Percentiles rank a stretch among this genome's conserved stretches.
Conservation (phyloP, 53 echinoderm and acorn worm species). For the Echinometra lucunter region DNA sequence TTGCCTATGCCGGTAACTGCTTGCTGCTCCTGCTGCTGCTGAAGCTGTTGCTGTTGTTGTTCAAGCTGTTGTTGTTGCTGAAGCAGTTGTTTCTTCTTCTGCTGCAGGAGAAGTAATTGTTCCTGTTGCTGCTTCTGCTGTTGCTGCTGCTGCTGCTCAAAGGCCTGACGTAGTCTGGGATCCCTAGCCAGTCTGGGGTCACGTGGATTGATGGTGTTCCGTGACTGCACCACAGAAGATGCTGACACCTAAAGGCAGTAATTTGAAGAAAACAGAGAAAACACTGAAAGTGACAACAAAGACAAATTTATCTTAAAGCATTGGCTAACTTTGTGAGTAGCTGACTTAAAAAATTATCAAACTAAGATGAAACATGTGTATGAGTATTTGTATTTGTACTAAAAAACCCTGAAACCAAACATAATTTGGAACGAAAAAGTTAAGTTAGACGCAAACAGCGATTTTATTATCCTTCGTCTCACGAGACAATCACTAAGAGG, state of each 20-base stretch:
- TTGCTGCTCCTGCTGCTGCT: constrained; percentile 50
- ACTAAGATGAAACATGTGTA: too few species aligned
- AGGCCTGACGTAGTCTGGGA: constrained; percentile 60
- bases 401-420: too few species aligned
- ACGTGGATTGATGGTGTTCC: constrained; percentile 57
- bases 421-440: too few species aligned
- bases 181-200: constrained; percentile 81
- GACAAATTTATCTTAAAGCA: too few species aligned
- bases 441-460: too few species aligned
- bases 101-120: constrained; percentile 72
- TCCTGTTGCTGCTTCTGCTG: constrained; percentile 75
- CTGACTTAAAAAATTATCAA: too few species aligned
- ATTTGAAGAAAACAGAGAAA: background rate
- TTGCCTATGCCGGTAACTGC: background rate
- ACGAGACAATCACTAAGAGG: too few species aligned
- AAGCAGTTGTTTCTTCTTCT: background rate
- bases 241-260: background rate
- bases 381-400: too few species aligned
- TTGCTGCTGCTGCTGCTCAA: constrained; percentile 75
- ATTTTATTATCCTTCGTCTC: too few species aligned
- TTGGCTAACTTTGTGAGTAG: too few species aligned
- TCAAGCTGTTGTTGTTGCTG: constrained; percentile 43
- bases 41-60: background rate
- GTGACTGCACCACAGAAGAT: background rate
- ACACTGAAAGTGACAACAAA: too few species aligned